Percentiles rank a stretch among this genome's conserved stretches.
These are phyloP conservation scores for Bolborhynchus lineola DNA, from an alignment of 2,113 vertebrate species.

Conservation along the genomic window DNA sequence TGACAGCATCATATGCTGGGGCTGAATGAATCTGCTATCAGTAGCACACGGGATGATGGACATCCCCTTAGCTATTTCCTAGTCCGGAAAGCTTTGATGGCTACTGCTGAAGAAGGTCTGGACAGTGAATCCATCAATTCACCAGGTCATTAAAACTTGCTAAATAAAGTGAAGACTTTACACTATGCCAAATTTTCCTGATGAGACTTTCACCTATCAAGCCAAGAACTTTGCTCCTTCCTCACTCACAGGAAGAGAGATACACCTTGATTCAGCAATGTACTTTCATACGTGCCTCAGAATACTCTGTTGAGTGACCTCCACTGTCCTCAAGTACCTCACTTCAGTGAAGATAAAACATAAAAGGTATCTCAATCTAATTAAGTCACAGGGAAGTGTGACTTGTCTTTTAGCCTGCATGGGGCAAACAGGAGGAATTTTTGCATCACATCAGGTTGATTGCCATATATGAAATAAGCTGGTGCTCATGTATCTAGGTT, in stretches of 20 bases:
- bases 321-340: background rate
- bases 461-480: background rate
- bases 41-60: background rate
- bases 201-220: background rate
- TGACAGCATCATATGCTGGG: background rate
- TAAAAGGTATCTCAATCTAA: background rate
- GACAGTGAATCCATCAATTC: background rate
- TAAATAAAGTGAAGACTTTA: background rate
- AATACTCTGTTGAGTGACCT: background rate
- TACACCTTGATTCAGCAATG: background rate
- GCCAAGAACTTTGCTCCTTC: background rate
- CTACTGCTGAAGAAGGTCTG: background rate
- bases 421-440: background rate
- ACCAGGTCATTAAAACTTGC: background rate
- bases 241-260: background rate
- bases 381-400: background rate
- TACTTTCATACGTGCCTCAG: background rate
- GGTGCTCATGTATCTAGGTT: background rate
- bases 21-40: background rate
- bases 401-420: background rate
- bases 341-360: background rate
- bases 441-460: background rate
- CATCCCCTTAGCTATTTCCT: background rate
- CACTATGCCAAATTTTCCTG: background rate
- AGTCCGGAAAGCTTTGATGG: background rate